phyloP scores from a whole-genome alignment of 2,797 vertebrate species.

The Gymnopithys bicolor region DNA sequence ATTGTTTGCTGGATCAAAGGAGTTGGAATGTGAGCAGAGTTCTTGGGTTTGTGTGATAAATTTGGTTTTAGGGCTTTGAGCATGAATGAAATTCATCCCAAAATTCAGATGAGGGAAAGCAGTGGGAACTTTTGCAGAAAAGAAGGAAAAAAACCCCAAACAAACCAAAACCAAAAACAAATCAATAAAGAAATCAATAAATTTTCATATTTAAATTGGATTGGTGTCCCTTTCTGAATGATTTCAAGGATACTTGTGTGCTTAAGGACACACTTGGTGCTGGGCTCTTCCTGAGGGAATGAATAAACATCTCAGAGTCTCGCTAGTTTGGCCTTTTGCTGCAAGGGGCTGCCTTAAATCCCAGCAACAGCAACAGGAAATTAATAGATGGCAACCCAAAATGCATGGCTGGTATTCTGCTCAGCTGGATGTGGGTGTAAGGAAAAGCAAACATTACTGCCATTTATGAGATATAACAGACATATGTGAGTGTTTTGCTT shows the following conservation, averaged over 20 bases:
- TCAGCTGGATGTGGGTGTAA: not conserved
- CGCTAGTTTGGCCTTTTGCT: not conserved
- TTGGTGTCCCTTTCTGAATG: not conserved
- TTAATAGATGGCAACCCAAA: not conserved
- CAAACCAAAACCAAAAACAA: too few species aligned
- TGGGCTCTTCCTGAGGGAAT: not conserved
- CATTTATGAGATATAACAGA: not conserved
- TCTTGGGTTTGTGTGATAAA: not conserved
- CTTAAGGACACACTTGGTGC: not conserved
- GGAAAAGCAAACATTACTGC: not conserved
- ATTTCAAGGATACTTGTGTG: not conserved
- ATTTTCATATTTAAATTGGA: not conserved
- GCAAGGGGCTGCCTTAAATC: not conserved
- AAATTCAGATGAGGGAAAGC: not conserved
- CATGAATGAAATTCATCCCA: not conserved
- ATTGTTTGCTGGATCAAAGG: not conserved
- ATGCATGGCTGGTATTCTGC: not conserved
- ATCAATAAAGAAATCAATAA: too few species aligned
- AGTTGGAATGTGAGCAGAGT: not conserved
- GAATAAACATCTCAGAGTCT: not conserved
- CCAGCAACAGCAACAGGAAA: not conserved
- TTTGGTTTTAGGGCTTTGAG: not conserved
- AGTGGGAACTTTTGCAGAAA: not conserved
- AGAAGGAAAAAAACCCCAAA: not conserved
- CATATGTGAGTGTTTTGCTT: not conserved